Evolutionary conservation across 2,113 vertebrate genomes (phyloP).

Genomic region (Synchiropus splendidus): DNA sequence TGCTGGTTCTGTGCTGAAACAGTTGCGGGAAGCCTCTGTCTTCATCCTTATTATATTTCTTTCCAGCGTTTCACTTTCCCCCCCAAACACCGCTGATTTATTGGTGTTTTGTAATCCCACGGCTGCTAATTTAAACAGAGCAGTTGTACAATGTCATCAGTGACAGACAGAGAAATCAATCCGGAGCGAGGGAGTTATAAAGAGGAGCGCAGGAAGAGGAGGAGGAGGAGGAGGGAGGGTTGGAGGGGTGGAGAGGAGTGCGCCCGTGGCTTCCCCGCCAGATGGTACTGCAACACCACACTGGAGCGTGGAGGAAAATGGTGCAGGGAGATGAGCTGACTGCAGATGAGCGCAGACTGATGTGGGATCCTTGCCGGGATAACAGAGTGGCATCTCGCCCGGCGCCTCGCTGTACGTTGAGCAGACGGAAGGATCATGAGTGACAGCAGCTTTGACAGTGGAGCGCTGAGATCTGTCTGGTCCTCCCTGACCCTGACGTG

Average conservation of each 20-base stretch:
- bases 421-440: constrained; percentile 27
- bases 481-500: no score
- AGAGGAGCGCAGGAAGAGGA: background rate
- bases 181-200: constrained; percentile 9
- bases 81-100: constrained; percentile 35
- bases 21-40: constrained; percentile 39
- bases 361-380: constrained; percentile 43
- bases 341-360: constrained; percentile 40
- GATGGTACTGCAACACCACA: constrained; percentile 56
- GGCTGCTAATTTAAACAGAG: constrained; percentile 45
- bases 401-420: constrained; percentile 37
- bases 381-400: constrained; percentile 47
- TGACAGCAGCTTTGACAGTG: constrained; percentile 29
- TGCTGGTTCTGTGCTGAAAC: constrained; percentile 55
- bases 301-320: constrained; percentile 37
- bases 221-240: constrained; percentile 4
- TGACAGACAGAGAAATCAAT: constrained; percentile 51
- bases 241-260: constrained; percentile 5
- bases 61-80: constrained; percentile 7
- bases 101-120: constrained; percentile 49
- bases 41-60: no score
- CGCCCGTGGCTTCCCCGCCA: constrained; percentile 41
- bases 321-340: constrained; percentile 46
- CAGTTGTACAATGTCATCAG: constrained; percentile 53
- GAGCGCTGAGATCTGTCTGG: no score